These are phyloP conservation scores for Dioctria linearis DNA, from an alignment of 2,888 invertebrate species.

Conservation along the genomic window DNA sequence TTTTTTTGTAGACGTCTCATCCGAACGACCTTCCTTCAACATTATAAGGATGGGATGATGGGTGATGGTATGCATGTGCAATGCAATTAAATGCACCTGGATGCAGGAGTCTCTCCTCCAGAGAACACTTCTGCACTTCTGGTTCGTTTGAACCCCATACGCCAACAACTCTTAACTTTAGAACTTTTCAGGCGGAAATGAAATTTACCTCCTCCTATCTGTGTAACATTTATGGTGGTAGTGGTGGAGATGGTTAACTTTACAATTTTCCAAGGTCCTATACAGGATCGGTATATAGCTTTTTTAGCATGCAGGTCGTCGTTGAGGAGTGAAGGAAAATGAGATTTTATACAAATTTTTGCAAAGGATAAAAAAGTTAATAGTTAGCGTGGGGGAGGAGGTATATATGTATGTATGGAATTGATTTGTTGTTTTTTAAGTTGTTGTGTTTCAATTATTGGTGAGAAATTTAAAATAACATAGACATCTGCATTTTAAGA, in stretches of 20 bases:
- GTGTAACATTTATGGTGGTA: constrained; percentile 18
- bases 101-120: constrained; percentile 18
- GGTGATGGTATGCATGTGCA: not conserved
- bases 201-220: constrained; percentile 23
- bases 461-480: too few relatives aligned
- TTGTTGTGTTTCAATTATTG: too few relatives aligned
- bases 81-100: constrained; percentile 28
- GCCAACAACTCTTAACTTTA: constrained; percentile 37
- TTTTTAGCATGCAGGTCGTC: not conserved
- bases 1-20: constrained; percentile 11
- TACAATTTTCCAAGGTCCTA: constrained; percentile 10
- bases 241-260: not conserved
- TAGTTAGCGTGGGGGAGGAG: too few relatives aligned
- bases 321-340: not conserved
- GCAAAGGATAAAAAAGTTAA: too few relatives aligned
- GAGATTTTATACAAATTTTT: too few relatives aligned
- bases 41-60: too few relatives aligned
- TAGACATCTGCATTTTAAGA: too few relatives aligned
- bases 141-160: not conserved
- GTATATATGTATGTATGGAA: too few relatives aligned
- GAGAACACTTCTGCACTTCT: not conserved
- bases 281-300: not conserved
- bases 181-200: constrained; percentile 45
- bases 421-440: too few relatives aligned
- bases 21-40: constrained; percentile 15